Percentiles rank a stretch among this genome's conserved stretches.
phyloP scores from a whole-genome alignment of 2,113 vertebrate species.

The Melospiza georgiana region DNA sequence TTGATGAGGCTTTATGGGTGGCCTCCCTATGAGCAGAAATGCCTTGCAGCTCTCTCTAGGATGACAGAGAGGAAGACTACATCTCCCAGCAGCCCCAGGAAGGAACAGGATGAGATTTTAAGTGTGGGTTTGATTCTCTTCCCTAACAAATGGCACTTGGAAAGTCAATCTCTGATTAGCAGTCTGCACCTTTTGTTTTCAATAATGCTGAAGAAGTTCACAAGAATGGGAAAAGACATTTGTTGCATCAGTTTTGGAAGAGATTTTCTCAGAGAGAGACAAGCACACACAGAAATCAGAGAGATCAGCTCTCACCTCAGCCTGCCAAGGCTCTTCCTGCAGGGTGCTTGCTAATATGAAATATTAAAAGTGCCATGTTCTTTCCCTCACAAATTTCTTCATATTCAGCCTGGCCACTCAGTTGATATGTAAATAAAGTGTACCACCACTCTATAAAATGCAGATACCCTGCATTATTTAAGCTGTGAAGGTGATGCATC shows the following conservation, averaged over 20 bases:
- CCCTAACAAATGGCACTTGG: neutral
- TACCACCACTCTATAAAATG: constrained; percentile 68
- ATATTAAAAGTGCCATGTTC: constrained; percentile 73
- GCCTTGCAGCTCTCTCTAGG: fast-evolving
- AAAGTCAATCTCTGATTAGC: neutral
- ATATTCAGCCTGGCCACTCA: constrained; percentile 75
- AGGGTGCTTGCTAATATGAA: constrained; percentile 64
- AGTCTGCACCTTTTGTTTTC: neutral
- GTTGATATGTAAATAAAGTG: constrained; percentile 87
- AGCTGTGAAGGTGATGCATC: constrained; percentile 77
- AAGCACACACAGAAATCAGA: neutral
- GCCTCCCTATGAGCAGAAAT: neutral
- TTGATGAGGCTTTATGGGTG: neutral
- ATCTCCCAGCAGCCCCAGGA: constrained; percentile 48
- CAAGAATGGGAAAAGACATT: neutral
- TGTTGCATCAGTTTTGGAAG: neutral
- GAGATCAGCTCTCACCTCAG: neutral
- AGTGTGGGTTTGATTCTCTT: neutral
- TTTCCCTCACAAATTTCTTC: constrained; percentile 74
- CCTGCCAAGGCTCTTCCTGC: constrained; percentile 31
- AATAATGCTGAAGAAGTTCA: neutral
- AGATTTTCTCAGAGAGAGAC: neutral
- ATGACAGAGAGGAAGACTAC: neutral
- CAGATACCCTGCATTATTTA: constrained; percentile 82
- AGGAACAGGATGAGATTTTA: neutral